These are phyloP conservation scores for Limnephilus auricula DNA, from an alignment of 2,888 invertebrate genomes.

Conservation along the genomic window DNA sequence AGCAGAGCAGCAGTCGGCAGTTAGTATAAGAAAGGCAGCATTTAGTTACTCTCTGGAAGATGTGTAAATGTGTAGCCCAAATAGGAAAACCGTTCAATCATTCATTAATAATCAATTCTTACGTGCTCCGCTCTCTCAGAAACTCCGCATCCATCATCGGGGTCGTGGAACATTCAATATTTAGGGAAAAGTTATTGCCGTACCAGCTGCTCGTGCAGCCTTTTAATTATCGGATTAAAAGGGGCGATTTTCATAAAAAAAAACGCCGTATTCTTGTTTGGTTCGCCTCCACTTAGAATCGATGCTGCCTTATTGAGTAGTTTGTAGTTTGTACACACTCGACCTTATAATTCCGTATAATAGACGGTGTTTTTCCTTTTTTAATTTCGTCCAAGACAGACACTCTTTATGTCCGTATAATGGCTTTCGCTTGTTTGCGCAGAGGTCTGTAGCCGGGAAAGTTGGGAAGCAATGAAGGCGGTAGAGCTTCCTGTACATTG, in stretches of 20 bases:
- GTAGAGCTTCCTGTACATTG: background rate
- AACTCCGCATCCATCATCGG: conserved; percentile 33
- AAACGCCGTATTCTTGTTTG: conserved; percentile 2
- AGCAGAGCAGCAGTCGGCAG: background rate
- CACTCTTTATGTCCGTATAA: conserved; percentile 54
- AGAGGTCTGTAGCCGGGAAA: background rate
- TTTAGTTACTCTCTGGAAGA: conserved; percentile 29
- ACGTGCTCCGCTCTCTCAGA: conserved; percentile 41
- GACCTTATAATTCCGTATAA: conserved; percentile 56
- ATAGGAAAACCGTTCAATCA: conserved; percentile 42
- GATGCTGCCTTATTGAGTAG: conserved; percentile 44
- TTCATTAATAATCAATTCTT: conserved; percentile 45
- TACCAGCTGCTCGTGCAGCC: conserved; percentile 40
- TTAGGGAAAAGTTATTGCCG: conserved; percentile 39
- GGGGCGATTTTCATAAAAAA: conserved; percentile 37
- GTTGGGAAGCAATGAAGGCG: background rate
- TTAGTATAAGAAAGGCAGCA: background rate
- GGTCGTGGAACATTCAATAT: conserved; percentile 36
- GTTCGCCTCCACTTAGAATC: conserved; percentile 9
- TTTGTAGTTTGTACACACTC: conserved; percentile 44
- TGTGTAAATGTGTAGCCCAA: conserved; percentile 42
- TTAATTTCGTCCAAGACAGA: conserved; percentile 39
- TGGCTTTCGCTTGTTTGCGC: conserved; percentile 1
- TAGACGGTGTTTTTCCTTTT: conserved; percentile 52
- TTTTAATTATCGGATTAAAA: conserved; percentile 47